Evolutionary conservation across 2,113 vertebrate genomes (phyloP).

Genomic region (Struthidea cinerea): DNA sequence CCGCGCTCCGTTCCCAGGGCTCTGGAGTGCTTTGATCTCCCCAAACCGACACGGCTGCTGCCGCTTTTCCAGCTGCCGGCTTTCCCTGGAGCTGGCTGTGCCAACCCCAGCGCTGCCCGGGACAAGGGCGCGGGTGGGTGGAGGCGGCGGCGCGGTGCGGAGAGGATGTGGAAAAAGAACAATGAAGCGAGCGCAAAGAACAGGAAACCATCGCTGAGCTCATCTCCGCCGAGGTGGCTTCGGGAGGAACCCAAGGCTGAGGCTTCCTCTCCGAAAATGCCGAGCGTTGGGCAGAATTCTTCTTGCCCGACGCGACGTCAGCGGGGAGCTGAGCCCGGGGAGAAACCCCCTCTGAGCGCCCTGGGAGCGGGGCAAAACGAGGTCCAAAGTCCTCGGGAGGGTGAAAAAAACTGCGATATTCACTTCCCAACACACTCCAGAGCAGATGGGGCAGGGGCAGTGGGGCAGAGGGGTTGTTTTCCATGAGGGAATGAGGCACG

Average conservation of each 20-base stretch:
- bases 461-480: not conserved
- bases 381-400: not conserved
- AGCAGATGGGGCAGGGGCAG: not conserved
- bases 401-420: not conserved
- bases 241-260: not conserved
- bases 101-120: not conserved
- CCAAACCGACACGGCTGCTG: not conserved
- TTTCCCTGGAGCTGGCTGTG: not conserved
- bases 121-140: not conserved
- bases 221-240: not conserved
- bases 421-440: not conserved
- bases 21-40: not conserved
- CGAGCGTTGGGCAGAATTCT: not conserved
- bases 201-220: constrained; percentile 36
- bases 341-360: not conserved
- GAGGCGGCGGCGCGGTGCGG: not conserved
- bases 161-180: constrained; percentile 13
- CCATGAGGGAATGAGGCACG: not conserved
- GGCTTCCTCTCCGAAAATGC: rapidly evolving
- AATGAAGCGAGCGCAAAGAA: not conserved
- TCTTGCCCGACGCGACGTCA: not conserved
- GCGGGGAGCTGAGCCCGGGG: not conserved
- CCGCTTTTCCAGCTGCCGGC: not conserved
- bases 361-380: not conserved
- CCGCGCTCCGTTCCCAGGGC: not conserved